phyloP scores from a whole-genome alignment of 1,140 invertebrate species.

The Leptinotarsa defecta region DNA sequence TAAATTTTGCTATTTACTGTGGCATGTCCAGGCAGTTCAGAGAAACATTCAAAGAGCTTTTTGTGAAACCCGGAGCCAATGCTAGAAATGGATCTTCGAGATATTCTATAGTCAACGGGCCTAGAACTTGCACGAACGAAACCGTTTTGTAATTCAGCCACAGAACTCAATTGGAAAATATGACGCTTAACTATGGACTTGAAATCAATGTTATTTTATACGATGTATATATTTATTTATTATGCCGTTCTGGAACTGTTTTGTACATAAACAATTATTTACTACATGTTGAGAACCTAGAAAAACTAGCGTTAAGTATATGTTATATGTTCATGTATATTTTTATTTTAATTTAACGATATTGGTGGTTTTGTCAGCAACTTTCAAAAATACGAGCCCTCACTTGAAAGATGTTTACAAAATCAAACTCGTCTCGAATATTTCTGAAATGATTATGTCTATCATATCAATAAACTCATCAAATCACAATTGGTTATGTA shows the following conservation, averaged over 20 bases:
- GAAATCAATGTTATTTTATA: constrained; percentile 24
- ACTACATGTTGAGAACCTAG: constrained; percentile 11
- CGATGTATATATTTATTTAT: constrained; percentile 23
- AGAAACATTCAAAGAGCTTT: constrained; percentile 90
- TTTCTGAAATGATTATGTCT: not conserved
- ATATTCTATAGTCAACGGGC: constrained; percentile 79
- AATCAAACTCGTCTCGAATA: not conserved
- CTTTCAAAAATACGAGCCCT: constrained; percentile 15
- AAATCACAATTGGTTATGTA: not conserved
- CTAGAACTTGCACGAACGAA: constrained; percentile 79
- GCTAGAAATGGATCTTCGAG: constrained; percentile 72
- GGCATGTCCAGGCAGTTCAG: constrained; percentile 93
- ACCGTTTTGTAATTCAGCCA: constrained; percentile 69
- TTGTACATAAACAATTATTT: constrained; percentile 21
- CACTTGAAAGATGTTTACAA: constrained; percentile 15
- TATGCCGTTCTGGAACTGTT: constrained; percentile 5
- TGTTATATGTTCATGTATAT: constrained; percentile 15
- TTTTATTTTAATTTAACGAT: not conserved
- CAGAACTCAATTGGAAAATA: constrained; percentile 26
- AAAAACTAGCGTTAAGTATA: constrained; percentile 4
- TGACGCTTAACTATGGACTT: constrained; percentile 32
- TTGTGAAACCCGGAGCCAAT: constrained; percentile 67
- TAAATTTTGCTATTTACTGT: constrained; percentile 95
- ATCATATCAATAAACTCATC: not conserved
- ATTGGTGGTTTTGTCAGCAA: constrained; percentile 1